These are phyloP conservation scores for Poecilia gillii DNA, from an alignment of 2,797 vertebrate species.

Conservation along the genomic window DNA sequence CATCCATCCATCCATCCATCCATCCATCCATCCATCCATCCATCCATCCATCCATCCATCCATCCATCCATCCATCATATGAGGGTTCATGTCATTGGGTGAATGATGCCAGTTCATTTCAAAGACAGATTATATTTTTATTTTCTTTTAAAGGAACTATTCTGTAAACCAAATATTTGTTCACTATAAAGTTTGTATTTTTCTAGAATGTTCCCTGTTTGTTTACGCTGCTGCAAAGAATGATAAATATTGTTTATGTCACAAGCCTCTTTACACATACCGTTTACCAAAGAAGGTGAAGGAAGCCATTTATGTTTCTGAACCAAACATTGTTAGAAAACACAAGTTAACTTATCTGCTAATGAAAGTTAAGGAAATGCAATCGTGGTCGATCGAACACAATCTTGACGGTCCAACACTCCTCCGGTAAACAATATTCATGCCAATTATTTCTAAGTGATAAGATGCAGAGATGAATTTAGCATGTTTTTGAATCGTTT, in stretches of 20 bases:
- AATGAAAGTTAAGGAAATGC: background rate
- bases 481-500: background rate
- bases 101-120: background rate
- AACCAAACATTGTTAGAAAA: background rate
- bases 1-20: too few relatives aligned
- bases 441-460: background rate
- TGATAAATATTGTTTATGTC: background rate
- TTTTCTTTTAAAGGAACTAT: background rate
- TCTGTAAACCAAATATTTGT: background rate
- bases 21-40: too few relatives aligned
- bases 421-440: slow-evolving; percentile 9
- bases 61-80: background rate
- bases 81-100: background rate
- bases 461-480: background rate
- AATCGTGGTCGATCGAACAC: background rate
- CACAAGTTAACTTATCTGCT: background rate
- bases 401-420: slow-evolving; percentile 16
- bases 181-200: background rate
- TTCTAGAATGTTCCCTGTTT: background rate
- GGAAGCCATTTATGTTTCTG: background rate
- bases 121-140: too few relatives aligned
- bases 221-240: background rate
- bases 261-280: background rate
- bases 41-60: too few relatives aligned
- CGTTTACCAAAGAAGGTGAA: background rate